Evolutionary conservation across 2,888 invertebrate species (phyloP).

Genomic region (Eulithis testata): DNA sequence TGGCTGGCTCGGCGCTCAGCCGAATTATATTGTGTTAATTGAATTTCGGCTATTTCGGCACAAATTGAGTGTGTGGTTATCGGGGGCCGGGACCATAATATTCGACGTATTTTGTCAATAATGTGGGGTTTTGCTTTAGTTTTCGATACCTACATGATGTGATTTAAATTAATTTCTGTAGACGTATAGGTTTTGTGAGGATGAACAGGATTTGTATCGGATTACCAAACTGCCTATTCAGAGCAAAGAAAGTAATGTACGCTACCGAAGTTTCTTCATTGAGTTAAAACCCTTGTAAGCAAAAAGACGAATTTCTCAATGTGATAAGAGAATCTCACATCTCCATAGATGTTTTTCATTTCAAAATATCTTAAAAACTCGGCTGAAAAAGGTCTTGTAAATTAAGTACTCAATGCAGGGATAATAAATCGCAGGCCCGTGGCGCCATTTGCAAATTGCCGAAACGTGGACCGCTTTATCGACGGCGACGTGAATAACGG

Average conservation of each 20-base stretch:
- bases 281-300: too few species aligned
- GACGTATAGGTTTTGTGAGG: too few species aligned
- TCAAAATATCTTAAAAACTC: constrained; percentile 25
- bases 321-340: not conserved
- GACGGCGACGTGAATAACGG: constrained; percentile 34
- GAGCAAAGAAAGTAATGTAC: too few species aligned
- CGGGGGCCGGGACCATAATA: constrained; percentile 27
- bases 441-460: constrained; percentile 52
- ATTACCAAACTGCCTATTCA: too few species aligned
- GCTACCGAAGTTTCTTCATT: too few species aligned
- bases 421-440: constrained; percentile 48
- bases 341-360: constrained; percentile 17
- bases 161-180: not conserved
- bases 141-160: not conserved
- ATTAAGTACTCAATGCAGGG: constrained; percentile 35
- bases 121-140: not conserved
- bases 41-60: constrained; percentile 39
- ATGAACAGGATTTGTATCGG: too few species aligned
- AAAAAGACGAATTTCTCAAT: too few species aligned
- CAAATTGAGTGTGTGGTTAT: constrained; percentile 37
- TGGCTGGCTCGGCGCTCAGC: constrained; percentile 19
- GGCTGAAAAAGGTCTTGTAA: constrained; percentile 27
- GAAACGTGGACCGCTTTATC: constrained; percentile 44
- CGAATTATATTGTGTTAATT: constrained; percentile 37
- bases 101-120: constrained; percentile 8